These are phyloP conservation scores for Circaetus gallicus DNA, from an alignment of 2,113 vertebrate genomes.

Conservation along the genomic window DNA sequence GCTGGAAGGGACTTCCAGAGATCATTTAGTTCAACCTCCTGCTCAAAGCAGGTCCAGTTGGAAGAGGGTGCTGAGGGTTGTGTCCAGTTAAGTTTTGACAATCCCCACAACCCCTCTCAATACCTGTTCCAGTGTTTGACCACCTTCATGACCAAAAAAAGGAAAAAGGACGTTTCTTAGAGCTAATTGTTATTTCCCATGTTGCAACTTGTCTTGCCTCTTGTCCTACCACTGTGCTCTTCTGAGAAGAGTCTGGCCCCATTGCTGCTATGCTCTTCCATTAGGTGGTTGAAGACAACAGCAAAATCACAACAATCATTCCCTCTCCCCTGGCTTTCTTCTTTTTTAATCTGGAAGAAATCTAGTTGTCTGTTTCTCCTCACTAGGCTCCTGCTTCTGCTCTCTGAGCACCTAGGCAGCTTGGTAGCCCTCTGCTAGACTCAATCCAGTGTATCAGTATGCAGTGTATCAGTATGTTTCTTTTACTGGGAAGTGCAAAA, in stretches of 20 bases:
- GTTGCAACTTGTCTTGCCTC: background rate
- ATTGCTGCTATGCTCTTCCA: background rate
- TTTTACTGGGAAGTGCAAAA: background rate
- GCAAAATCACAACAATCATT: background rate
- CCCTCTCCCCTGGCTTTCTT: background rate
- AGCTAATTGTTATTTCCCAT: background rate
- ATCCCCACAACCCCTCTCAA: background rate
- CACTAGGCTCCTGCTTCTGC: background rate
- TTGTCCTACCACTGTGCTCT: background rate
- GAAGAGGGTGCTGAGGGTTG: background rate
- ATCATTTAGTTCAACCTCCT: background rate
- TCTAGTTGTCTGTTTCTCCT: background rate
- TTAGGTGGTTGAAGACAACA: background rate
- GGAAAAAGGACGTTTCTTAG: background rate
- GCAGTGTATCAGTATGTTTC: background rate
- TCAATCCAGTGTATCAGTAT: background rate
- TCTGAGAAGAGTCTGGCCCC: background rate
- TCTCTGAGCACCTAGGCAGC: background rate
- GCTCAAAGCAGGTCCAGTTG: background rate
- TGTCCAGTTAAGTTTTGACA: background rate
- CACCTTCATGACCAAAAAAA: background rate
- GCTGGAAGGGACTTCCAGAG: background rate
- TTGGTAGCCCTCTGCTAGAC: background rate
- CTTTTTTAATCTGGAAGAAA: background rate
- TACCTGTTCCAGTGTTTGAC: background rate